Evolutionary conservation across 2,113 vertebrate genomes (phyloP).

Genomic region (Brachionichthys hirsutus): DNA sequence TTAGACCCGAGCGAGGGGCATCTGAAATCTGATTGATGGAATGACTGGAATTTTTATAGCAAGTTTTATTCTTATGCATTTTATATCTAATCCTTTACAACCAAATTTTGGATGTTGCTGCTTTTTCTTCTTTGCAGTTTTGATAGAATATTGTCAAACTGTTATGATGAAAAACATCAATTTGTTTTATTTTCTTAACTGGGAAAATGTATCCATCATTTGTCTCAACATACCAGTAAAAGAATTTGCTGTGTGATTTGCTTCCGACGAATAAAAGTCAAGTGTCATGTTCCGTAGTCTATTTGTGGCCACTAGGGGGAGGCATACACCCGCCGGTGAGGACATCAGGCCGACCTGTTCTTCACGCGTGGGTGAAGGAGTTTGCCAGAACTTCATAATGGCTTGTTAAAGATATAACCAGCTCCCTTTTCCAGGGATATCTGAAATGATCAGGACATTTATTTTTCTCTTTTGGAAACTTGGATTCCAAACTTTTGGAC

Average conservation of each 20-base stretch:
- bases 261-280: constrained; percentile 48
- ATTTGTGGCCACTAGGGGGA: constrained; percentile 51
- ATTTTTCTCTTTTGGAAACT: too few species aligned
- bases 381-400: not conserved
- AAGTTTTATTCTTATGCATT: constrained; percentile 35
- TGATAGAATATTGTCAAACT: constrained; percentile 16
- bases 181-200: constrained; percentile 22
- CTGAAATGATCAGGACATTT: too few species aligned
- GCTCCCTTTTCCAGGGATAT: too few species aligned
- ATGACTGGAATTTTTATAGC: constrained; percentile 39
- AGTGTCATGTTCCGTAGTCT: not conserved
- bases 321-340: constrained; percentile 11
- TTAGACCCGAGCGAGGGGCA: constrained; percentile 18
- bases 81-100: constrained; percentile 24
- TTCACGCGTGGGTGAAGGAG: not conserved
- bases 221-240: constrained; percentile 6
- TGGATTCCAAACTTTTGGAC: too few species aligned
- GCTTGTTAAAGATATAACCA: not conserved
- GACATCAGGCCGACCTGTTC: not conserved
- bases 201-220: constrained; percentile 47
- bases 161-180: constrained; percentile 25
- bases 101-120: too few species aligned
- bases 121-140: constrained; percentile 11
- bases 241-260: constrained; percentile 23
- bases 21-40: constrained; percentile 25